Evolutionary conservation across 2,113 vertebrate species (phyloP).

Genomic region (Probosciger aterrimus): DNA sequence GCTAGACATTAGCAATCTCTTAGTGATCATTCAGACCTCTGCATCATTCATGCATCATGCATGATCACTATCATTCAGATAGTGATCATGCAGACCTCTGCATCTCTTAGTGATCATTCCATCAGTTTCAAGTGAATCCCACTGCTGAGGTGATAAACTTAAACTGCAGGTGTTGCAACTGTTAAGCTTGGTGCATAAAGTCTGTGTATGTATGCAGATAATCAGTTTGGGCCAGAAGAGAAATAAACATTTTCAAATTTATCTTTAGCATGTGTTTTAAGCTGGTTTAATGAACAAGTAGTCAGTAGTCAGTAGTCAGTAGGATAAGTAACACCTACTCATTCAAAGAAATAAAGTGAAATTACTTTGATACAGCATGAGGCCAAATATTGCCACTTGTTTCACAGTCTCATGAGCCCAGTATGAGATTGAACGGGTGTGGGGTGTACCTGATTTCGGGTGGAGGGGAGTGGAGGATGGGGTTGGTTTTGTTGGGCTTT

Average conservation of each 20-base stretch:
- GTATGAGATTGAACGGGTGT: rapidly evolving
- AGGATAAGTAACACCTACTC: background rate
- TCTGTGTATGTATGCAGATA: background rate
- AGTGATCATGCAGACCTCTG: too few relatives aligned
- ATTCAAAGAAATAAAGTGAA: background rate
- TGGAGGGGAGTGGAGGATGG: background rate
- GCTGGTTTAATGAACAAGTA: background rate
- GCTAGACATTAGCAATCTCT: background rate
- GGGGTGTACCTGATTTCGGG: too few relatives aligned
- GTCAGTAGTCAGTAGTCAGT: background rate
- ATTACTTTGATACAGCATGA: background rate
- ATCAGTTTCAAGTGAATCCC: background rate
- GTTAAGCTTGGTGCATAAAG: background rate
- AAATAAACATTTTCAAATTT: background rate
- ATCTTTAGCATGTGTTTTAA: background rate
- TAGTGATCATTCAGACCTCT: background rate
- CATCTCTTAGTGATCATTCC: background rate
- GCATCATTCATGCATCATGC: too few relatives aligned
- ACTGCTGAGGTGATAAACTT: background rate
- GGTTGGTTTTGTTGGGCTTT: background rate
- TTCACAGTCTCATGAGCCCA: background rate
- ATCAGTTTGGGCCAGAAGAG: background rate
- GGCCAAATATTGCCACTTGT: background rate
- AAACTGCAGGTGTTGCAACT: background rate
- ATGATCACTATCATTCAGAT: too few relatives aligned